Conservation (phyloP, 2,797 vertebrate species). For the Falco novaeseelandiae region DNA sequence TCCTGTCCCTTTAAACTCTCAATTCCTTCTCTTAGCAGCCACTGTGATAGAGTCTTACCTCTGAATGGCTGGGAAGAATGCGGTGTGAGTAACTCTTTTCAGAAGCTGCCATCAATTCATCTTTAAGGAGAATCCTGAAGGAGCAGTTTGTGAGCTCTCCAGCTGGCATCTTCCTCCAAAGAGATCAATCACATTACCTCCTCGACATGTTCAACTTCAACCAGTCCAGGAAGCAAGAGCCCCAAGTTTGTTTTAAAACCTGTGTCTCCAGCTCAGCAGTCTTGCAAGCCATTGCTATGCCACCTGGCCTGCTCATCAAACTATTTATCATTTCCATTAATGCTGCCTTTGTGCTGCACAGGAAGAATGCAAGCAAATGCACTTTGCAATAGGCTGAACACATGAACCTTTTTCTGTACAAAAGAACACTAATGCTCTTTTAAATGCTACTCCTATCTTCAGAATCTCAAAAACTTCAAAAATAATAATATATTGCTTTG, state of each 20-base stretch:
- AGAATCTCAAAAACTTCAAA: not conserved
- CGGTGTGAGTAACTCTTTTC: slow-evolving; percentile 66
- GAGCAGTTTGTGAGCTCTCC: slow-evolving; percentile 70
- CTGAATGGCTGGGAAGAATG: slow-evolving; percentile 66
- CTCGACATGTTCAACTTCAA: slow-evolving; percentile 66
- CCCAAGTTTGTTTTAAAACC: slow-evolving; percentile 62
- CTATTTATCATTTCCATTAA: slow-evolving; percentile 75
- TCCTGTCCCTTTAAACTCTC: slow-evolving; percentile 52
- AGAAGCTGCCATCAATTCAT: slow-evolving; percentile 75
- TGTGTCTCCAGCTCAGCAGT: slow-evolving; percentile 64
- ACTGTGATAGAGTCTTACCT: slow-evolving; percentile 58
- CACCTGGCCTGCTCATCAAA: slow-evolving; percentile 73
- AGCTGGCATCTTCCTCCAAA: slow-evolving; percentile 71
- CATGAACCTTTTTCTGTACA: slow-evolving; percentile 22
- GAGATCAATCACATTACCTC: slow-evolving; percentile 76
- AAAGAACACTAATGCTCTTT: slow-evolving; percentile 36
- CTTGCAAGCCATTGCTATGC: slow-evolving; percentile 62
- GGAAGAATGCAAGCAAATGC: slow-evolving; percentile 45
- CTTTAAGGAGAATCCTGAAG: slow-evolving; percentile 75
- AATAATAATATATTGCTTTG: not conserved
- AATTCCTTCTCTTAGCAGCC: slow-evolving; percentile 52
- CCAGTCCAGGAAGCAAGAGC: slow-evolving; percentile 61
- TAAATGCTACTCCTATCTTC: not conserved
- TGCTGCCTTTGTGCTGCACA: slow-evolving; percentile 52
- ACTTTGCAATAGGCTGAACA: slow-evolving; percentile 44